Evolutionary conservation across 2,797 vertebrate genomes (phyloP).

Genomic region (Nasua narica): DNA sequence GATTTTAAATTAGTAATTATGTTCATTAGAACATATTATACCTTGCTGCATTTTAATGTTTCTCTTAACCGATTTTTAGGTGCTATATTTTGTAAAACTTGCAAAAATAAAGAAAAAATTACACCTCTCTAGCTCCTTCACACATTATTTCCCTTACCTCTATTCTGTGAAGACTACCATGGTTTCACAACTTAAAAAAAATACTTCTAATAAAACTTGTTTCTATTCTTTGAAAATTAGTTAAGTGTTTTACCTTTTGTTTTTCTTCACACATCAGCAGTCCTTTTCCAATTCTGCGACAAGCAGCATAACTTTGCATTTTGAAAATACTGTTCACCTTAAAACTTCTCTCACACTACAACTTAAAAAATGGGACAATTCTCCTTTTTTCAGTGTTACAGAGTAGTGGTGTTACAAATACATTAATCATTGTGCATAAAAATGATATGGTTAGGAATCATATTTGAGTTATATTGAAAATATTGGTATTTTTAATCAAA

Average conservation of each 20-base stretch:
- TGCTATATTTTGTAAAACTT: neutral
- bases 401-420: neutral
- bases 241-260: conserved; percentile 58
- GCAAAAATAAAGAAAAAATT: neutral
- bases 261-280: conserved; percentile 57
- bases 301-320: conserved; percentile 46
- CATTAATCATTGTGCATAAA: conserved; percentile 54
- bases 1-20: neutral
- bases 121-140: conserved; percentile 49
- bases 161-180: conserved; percentile 29
- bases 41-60: neutral
- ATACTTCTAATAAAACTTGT: conserved; percentile 34
- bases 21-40: neutral
- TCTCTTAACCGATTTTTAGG: conserved; percentile 7
- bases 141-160: conserved; percentile 31
- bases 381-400: neutral
- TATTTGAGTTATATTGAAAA: conserved; percentile 61
- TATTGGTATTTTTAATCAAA: conserved; percentile 60
- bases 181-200: conserved; percentile 28
- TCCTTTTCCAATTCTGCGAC: conserved; percentile 37
- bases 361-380: neutral
- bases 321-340: conserved; percentile 48
- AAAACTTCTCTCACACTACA: conserved; percentile 37
- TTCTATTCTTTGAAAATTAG: conserved; percentile 58
- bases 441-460: conserved; percentile 13